Evolutionary conservation across 2,888 invertebrate genomes (phyloP), one percentile per base, ranked within the genome.

Genomic region (Selenia dentaria): DNA sequence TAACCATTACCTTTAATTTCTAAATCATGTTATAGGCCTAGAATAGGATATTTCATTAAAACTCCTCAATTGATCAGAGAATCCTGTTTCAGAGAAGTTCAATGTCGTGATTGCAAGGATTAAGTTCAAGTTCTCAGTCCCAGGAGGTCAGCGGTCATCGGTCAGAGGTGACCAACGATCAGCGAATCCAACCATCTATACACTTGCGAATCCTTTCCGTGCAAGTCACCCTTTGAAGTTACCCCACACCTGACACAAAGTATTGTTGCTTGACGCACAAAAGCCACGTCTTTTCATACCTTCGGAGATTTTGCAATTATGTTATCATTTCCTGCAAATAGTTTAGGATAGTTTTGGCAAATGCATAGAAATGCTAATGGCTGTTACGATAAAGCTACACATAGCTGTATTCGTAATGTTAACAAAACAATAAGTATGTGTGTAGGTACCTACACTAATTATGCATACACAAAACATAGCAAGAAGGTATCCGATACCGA

Each of bases 101-200:
- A 79, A 74, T 73, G 75, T 74, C 74, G 69, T 34, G 51, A 36
- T 57, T 51, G 44, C 53, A 65, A 51, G 65, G 63, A 71, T 70
- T 69, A 70, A 74, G 82, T 80, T 83, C 80, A 83, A 82, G 79
- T 86, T 87, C 74, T 70, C 69, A 74, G 79, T 86, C 86, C 69
- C 87, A 86, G 65, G 77, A 79, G 86, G 86, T 86, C 83, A 83
- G 67, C 61, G 83, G 79, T 75, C 82, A 82, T 58, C 68, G 85
- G 86, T 84, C 86, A 88, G 76, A 78, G 88, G 88, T 89, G 87
- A 84, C 81, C 85, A 89, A 89, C 89, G 85, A 85, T 70, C 64
- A 58, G 76, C 71, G 57, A 75, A 74, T 50, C n/a, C n/a, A n/a
- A n/a, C n/a, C n/a, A 24, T n/a, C 24, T 4, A 29, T 57, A 9